Percentiles rank a stretch among this genome's conserved stretches.
These are phyloP conservation scores for Diaprepes abbreviatus DNA, from an alignment of 2,888 invertebrate genomes.

Conservation along the genomic window DNA sequence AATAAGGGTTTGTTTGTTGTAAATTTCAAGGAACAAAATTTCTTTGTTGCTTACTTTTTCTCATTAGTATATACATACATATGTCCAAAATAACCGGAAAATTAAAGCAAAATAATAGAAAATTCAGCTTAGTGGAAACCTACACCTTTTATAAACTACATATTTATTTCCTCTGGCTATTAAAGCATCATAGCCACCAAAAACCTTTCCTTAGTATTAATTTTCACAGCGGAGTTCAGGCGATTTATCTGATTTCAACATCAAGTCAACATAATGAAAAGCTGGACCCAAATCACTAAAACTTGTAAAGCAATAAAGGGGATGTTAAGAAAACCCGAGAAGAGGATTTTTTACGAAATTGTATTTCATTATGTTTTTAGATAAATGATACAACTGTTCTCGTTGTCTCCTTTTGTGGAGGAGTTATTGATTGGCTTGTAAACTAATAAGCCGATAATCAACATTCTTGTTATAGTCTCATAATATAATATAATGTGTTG, in stretches of 20 bases:
- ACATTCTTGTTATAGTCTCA: no score
- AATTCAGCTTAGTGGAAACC: no score
- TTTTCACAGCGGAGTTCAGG: neutral
- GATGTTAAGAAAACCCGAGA: constrained; percentile 8
- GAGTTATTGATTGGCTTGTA: no score
- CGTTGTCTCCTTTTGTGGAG: no score
- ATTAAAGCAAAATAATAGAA: no score
- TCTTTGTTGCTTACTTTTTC: no score
- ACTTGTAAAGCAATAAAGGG: constrained; percentile 3
- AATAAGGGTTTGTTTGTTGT: no score
- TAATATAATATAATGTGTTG: no score
- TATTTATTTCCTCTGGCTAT: neutral
- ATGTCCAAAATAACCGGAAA: no score
- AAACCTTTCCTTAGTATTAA: neutral
- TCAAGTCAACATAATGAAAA: constrained; percentile 1
- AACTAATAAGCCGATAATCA: no score
- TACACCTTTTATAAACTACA: neutral
- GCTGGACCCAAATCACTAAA: constrained; percentile 7
- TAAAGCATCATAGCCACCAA: neutral
- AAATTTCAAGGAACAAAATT: no score
- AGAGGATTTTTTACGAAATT: constrained; percentile 1
- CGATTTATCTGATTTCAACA: neutral
- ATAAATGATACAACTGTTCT: neutral
- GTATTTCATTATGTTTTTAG: neutral
- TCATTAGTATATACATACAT: no score